These are phyloP conservation scores for Diplodus puntazzo DNA, from an alignment of 2,797 vertebrate species.

Conservation along the genomic window DNA sequence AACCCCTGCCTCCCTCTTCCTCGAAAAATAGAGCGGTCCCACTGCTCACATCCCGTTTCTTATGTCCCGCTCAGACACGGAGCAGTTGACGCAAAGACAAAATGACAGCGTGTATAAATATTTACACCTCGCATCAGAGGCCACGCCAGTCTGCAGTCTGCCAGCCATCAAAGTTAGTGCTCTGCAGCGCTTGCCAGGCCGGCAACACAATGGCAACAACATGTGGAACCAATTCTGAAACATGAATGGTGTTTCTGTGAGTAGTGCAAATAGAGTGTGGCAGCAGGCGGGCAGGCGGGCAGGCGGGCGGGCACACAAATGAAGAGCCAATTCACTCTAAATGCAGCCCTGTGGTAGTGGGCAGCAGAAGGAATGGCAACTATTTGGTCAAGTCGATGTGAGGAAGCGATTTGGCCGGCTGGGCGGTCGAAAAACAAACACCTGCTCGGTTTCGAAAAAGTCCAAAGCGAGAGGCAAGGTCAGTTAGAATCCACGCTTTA, in stretches of 20 bases:
- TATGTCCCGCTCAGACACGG: slow-evolving; percentile 69
- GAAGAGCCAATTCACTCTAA: slow-evolving; percentile 63
- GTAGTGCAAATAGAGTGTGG: slow-evolving; percentile 69
- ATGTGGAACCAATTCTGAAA: slow-evolving; percentile 76
- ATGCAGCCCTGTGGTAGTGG: slow-evolving; percentile 62
- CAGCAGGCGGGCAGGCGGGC: slow-evolving; percentile 37
- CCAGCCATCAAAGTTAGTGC: slow-evolving; percentile 54
- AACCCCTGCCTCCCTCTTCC: slow-evolving; percentile 62
- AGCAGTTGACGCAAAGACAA: slow-evolving; percentile 74
- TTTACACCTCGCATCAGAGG: slow-evolving; percentile 72
- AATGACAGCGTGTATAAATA: slow-evolving; percentile 80
- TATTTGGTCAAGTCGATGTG: slow-evolving; percentile 55
- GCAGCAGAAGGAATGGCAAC: slow-evolving; percentile 51
- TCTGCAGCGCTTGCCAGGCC: slow-evolving; percentile 38
- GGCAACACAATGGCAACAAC: slow-evolving; percentile 63
- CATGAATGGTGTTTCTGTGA: slow-evolving; percentile 65
- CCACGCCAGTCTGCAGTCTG: slow-evolving; percentile 58
- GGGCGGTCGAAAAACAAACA: slow-evolving; percentile 56
- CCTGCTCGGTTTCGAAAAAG: slow-evolving; percentile 54
- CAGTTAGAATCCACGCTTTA: slow-evolving; percentile 5
- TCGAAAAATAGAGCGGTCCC: slow-evolving; percentile 70
- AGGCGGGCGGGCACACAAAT: slow-evolving; percentile 52
- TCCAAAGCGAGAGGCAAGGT: slow-evolving; percentile 34
- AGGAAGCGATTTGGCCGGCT: slow-evolving; percentile 46
- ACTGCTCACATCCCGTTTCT: slow-evolving; percentile 68